phyloP scores from a whole-genome alignment of 2,113 vertebrate species.

The Paramisgurnus dabryanus region DNA sequence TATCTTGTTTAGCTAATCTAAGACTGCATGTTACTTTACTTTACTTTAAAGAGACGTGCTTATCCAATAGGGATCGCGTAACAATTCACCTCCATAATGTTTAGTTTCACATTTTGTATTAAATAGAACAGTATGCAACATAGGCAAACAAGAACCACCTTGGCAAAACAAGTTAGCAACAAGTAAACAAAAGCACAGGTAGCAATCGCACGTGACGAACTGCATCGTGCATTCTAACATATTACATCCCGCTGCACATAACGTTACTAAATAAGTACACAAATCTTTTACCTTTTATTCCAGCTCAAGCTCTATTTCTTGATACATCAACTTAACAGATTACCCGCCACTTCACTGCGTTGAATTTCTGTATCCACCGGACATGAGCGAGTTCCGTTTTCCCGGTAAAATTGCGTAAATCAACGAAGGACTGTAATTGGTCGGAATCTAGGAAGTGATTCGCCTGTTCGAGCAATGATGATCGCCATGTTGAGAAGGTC shows the following conservation, averaged over 20 bases:
- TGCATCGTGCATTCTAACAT: not conserved
- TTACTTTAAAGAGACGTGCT: not conserved
- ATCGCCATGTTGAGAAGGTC: constrained; percentile 17
- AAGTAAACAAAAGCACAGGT: not conserved
- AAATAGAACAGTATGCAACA: not conserved
- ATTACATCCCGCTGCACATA: not conserved
- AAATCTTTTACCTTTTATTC: constrained; percentile 31
- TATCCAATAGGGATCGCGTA: not conserved
- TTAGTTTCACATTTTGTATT: not conserved
- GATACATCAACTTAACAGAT: constrained; percentile 36
- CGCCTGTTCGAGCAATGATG: no score
- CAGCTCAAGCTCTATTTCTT: not conserved
- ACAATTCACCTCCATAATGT: not conserved
- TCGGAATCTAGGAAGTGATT: constrained; percentile 37
- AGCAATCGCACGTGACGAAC: not conserved
- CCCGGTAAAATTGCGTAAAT: constrained; percentile 38
- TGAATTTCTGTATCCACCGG: constrained; percentile 56
- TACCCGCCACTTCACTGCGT: constrained; percentile 71
- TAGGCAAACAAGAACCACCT: not conserved
- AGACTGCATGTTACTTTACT: not conserved
- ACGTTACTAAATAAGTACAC: not conserved
- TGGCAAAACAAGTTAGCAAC: constrained; percentile 20
- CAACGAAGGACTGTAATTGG: constrained; percentile 35
- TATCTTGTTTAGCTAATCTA: not conserved
- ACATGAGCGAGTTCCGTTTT: constrained; percentile 54